Evolutionary conservation across 2,113 vertebrate genomes (phyloP), one percentile per base, ranked within the genome.

Genomic region (Harpagus bidentatus): DNA sequence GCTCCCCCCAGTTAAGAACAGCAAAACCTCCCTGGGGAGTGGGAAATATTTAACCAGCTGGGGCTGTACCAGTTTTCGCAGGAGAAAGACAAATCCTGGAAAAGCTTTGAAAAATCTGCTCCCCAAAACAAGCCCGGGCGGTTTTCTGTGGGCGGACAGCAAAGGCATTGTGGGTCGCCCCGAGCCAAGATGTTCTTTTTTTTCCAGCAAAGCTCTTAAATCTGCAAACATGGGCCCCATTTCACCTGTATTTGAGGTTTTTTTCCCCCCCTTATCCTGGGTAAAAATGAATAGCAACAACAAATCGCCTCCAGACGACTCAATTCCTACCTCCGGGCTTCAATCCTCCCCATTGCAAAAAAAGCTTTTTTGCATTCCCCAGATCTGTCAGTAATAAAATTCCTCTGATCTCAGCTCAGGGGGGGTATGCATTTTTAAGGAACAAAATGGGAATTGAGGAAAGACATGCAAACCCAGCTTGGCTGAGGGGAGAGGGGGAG

Each of bases 51-150:
- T 14, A 4, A 2, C 22, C 14, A 0, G 42, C 55, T 5, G 62
- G 15, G 3, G 14, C 19, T 12, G 29, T 52, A 2, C 23, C 70
- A 4, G 23, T 53, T 7, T 16, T 9, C 1, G 0, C 32, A 6
- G 61, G 52, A 53, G 23, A 50, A 42, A 19, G 11, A 3, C 21
- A 61, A 82, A 88, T 32, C 80, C 84, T 45, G 50, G 50, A 6
- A 69, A 82, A 85, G 4, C 38, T 23, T 17, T 36, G 79, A 23
- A 14, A 53, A 50, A 36, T 7, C 69, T 2, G n/a, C 38, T 59
- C 11, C 65, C 6, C 0, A 0, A 7, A 40, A 36, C 38, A 2
- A 62, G 4, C 47, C 58, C 5, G 4, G 56, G 32, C 1, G 0
- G 8, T 13, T 67, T 36, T 5, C 21, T 3, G 7, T 11, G 86